These are phyloP conservation scores for Trichomalopsis sarcophagae DNA, from an alignment of 1,140 invertebrate species.

Conservation along the genomic window DNA sequence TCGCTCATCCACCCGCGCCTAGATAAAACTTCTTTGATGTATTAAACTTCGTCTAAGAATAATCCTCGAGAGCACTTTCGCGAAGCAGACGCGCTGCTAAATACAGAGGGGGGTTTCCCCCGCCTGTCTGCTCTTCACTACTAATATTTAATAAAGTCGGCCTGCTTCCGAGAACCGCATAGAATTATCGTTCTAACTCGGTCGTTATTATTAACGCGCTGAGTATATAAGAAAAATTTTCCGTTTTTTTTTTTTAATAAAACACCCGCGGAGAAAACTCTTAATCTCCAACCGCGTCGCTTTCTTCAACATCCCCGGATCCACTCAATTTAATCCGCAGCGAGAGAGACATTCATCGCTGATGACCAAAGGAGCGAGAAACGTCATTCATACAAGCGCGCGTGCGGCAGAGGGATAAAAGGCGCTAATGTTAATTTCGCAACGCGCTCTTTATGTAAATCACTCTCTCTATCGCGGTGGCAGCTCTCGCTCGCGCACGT, in stretches of 20 bases:
- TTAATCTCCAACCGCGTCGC: no score
- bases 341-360: no score
- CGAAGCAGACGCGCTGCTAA: no score
- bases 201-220: no score
- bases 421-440: conserved; percentile 36
- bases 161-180: not conserved
- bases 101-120: not conserved
- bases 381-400: not conserved
- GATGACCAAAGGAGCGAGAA: no score
- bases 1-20: not conserved
- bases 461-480: not conserved
- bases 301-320: no score
- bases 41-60: not conserved
- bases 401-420: not conserved
- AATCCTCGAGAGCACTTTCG: not conserved
- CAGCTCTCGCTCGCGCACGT: not conserved
- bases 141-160: not conserved
- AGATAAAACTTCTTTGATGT: not conserved
- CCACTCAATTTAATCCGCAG: no score
- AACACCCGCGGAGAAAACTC: no score
- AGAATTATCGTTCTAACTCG: no score
- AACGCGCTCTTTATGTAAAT: conserved; percentile 39
- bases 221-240: no score
- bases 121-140: not conserved
- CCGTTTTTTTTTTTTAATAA: no score